A percentile compares a stretch with the other conserved stretches of the same genome.
These are phyloP conservation scores for Brotula barbata DNA, from an alignment of 2,797 vertebrate species.

Conservation along the genomic window DNA sequence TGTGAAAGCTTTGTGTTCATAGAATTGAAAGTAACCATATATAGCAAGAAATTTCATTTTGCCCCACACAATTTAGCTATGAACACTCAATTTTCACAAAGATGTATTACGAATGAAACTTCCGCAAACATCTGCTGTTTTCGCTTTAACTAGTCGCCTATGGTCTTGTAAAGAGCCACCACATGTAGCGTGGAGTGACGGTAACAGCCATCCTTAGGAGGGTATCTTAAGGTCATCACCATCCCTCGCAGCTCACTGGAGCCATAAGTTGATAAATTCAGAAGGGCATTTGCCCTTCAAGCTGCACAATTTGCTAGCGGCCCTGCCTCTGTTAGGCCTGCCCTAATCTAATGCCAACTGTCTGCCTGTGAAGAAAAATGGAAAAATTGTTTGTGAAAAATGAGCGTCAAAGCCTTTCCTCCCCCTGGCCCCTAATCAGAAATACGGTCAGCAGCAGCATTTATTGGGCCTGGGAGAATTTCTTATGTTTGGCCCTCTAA, in stretches of 20 bases:
- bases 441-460: slow-evolving; percentile 73
- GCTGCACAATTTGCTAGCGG: slow-evolving; percentile 79
- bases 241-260: slow-evolving; percentile 75
- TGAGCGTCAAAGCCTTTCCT: slow-evolving; percentile 71
- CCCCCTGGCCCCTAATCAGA: slow-evolving; percentile 73
- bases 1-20: slow-evolving; percentile 7
- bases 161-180: slow-evolving; percentile 50
- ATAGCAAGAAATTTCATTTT: neutral
- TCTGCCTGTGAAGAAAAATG: slow-evolving; percentile 80
- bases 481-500: slow-evolving; percentile 72
- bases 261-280: slow-evolving; percentile 83
- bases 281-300: slow-evolving; percentile 84
- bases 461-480: slow-evolving; percentile 79
- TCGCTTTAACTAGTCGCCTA: slow-evolving; percentile 42
- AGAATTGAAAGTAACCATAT: neutral
- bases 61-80: slow-evolving; percentile 15
- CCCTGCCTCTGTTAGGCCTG: slow-evolving; percentile 75
- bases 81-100: slow-evolving; percentile 26
- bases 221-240: slow-evolving; percentile 81
- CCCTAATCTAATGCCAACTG: slow-evolving; percentile 84
- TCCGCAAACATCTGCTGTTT: slow-evolving; percentile 14
- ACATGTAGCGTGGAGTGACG: slow-evolving; percentile 57
- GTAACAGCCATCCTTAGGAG: slow-evolving; percentile 74
- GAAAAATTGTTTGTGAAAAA: slow-evolving; percentile 83
- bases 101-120: slow-evolving; percentile 54